A percentile compares a stretch with the other conserved stretches of the same genome.
Conservation (phyloP, 2,888 invertebrate species). For the Schizaphis graminum region DNA sequence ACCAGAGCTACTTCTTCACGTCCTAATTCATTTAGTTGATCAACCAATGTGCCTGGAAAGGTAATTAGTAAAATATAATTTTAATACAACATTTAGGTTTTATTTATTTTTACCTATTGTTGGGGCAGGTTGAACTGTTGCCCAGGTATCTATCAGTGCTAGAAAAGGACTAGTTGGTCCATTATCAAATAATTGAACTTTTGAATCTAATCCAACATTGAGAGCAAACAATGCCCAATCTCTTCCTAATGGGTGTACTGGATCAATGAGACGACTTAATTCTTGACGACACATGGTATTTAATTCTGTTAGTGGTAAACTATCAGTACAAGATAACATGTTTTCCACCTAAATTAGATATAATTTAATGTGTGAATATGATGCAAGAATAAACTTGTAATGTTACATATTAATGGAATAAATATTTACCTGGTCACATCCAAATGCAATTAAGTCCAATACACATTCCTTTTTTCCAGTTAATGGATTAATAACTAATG, state of each 20-base stretch:
- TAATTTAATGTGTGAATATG: neutral
- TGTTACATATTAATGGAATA: neutral
- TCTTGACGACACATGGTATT: conserved; percentile 76
- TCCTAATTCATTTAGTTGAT: conserved; percentile 75
- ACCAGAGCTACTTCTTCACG: conserved; percentile 76
- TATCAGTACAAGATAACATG: conserved; percentile 51
- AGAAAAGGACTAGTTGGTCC: conserved; percentile 69
- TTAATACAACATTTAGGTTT: neutral
- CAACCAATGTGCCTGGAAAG: conserved; percentile 73
- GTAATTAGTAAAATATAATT: neutral
- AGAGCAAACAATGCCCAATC: conserved; percentile 85
- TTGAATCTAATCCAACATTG: conserved; percentile 76
- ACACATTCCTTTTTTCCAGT: conserved; percentile 45
- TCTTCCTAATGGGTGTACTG: conserved; percentile 80
- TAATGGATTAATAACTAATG: conserved; percentile 39
- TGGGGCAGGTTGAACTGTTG: conserved; percentile 68
- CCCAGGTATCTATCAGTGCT: conserved; percentile 73
- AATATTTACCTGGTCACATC: conserved; percentile 47
- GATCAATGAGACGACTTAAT: conserved; percentile 80
- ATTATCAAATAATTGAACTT: conserved; percentile 72
- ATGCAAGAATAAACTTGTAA: neutral
- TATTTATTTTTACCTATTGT: conserved; percentile 60
- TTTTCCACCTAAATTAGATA: conserved; percentile 34
- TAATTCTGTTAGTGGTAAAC: conserved; percentile 70
- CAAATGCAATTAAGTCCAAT: conserved; percentile 57